Conservation (phyloP, 2,113 vertebrate genomes). For the Aramus guarauna region DNA sequence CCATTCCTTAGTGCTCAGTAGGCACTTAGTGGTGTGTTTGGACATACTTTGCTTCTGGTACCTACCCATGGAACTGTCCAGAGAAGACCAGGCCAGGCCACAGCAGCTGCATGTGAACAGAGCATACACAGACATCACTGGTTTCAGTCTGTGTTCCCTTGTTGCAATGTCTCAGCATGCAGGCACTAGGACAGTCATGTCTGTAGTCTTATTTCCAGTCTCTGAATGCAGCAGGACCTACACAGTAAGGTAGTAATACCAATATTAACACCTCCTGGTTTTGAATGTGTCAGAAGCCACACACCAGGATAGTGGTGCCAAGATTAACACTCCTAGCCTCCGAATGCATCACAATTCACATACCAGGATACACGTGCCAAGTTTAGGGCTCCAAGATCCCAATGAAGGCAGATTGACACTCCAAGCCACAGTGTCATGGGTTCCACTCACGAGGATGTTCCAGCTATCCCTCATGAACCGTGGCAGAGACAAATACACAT, state of each 20-base stretch:
- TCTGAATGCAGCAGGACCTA: slow-evolving; percentile 6
- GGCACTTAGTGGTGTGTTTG: not conserved
- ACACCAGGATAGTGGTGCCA: slow-evolving; percentile 4
- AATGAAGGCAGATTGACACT: not conserved
- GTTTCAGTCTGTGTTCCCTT: not conserved
- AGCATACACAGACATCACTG: not conserved
- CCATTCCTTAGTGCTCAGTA: not conserved
- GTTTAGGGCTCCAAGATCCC: not conserved
- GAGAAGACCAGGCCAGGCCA: not conserved
- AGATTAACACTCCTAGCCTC: slow-evolving; percentile 30
- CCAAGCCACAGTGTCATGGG: not conserved
- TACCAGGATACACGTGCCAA: not conserved
- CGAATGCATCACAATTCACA: not conserved
- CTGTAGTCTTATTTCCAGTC: not conserved
- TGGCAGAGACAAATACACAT: not conserved
- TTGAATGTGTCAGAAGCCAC: not conserved
- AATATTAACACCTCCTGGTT: slow-evolving; percentile 34
- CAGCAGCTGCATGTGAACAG: not conserved
- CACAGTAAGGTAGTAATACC: not conserved
- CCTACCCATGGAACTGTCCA: not conserved
- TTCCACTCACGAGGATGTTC: not conserved
- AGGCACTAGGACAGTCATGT: not conserved
- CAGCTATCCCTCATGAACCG: not conserved
- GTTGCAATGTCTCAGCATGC: not conserved
- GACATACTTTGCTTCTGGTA: too few relatives aligned